Conservation (phyloP, 1,140 invertebrate species). For the Drosophila parvula region DNA sequence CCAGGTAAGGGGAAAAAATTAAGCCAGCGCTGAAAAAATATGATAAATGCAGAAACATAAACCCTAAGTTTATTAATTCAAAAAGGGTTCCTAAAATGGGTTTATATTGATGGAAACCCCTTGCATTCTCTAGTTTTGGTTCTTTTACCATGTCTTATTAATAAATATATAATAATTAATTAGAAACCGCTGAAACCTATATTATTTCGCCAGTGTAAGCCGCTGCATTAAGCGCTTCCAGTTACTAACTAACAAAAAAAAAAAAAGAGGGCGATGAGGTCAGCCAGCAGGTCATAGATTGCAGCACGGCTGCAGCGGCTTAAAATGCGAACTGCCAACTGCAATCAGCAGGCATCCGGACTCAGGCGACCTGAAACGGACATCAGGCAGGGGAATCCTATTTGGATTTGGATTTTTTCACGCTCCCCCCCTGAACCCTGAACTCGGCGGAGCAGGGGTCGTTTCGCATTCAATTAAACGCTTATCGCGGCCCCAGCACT, state of each 20-base stretch:
- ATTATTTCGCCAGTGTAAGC: background rate
- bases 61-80: background rate
- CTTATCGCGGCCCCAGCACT: slow-evolving; percentile 66
- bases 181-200: too few relatives aligned
- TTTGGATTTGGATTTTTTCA: slow-evolving; percentile 6
- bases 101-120: background rate
- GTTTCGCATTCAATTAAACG: slow-evolving; percentile 74
- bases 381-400: slow-evolving; percentile 26
- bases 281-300: background rate
- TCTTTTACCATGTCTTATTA: too few relatives aligned
- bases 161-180: background rate
- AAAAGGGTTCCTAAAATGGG: background rate
- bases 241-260: background rate
- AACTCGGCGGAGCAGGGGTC: slow-evolving; percentile 9
- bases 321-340: slow-evolving; percentile 32
- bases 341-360: slow-evolving; percentile 32
- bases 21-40: background rate
- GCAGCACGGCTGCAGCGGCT: slow-evolving; percentile 14
- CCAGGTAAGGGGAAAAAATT: slow-evolving; percentile 13
- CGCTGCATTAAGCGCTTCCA: background rate
- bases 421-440: background rate
- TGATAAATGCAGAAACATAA: background rate
- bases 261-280: slow-evolving; percentile 8
- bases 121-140: too few relatives aligned
- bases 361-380: slow-evolving; percentile 38